Percentiles rank a stretch among this genome's conserved stretches.
Evolutionary conservation across 2,113 vertebrate genomes (phyloP).

Genomic region (Lepisosteus oculatus): DNA sequence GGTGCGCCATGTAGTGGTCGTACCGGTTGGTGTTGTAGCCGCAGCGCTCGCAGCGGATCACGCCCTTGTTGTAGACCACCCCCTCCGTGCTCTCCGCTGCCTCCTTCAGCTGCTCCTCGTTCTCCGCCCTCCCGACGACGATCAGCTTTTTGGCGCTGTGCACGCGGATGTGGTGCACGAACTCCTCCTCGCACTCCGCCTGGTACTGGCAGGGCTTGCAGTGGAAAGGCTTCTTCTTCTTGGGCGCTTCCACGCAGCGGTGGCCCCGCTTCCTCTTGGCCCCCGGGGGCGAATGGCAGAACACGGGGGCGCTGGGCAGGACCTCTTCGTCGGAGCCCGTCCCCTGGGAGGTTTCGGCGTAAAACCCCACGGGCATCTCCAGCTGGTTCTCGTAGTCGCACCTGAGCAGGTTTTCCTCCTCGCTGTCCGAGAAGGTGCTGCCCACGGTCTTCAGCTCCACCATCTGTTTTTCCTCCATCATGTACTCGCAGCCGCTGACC

Average conservation of each 20-base stretch:
- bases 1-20: slow-evolving; percentile 93
- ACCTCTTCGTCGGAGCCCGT: background rate
- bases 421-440: slow-evolving; percentile 84
- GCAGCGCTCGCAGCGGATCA: slow-evolving; percentile 91
- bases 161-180: slow-evolving; percentile 85
- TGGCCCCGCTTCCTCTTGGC: slow-evolving; percentile 48
- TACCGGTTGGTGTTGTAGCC: slow-evolving; percentile 98
- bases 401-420: slow-evolving; percentile 78
- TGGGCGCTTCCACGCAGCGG: slow-evolving; percentile 53
- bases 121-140: slow-evolving; percentile 80
- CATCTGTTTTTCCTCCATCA: slow-evolving; percentile 88
- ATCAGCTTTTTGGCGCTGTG: slow-evolving; percentile 89
- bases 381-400: slow-evolving; percentile 53
- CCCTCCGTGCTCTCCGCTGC: slow-evolving; percentile 55
- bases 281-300: slow-evolving; percentile 32
- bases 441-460: slow-evolving; percentile 88
- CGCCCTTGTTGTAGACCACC: slow-evolving; percentile 79
- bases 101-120: slow-evolving; percentile 65
- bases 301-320: slow-evolving; percentile 2
- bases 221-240: slow-evolving; percentile 87
- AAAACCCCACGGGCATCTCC: slow-evolving; percentile 40
- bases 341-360: slow-evolving; percentile 30
- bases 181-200: slow-evolving; percentile 84
- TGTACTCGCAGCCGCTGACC: slow-evolving; percentile 67
- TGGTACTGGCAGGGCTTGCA: slow-evolving; percentile 94